Conservation (phyloP, 2,797 vertebrate species). For the Mareca penelope region DNA sequence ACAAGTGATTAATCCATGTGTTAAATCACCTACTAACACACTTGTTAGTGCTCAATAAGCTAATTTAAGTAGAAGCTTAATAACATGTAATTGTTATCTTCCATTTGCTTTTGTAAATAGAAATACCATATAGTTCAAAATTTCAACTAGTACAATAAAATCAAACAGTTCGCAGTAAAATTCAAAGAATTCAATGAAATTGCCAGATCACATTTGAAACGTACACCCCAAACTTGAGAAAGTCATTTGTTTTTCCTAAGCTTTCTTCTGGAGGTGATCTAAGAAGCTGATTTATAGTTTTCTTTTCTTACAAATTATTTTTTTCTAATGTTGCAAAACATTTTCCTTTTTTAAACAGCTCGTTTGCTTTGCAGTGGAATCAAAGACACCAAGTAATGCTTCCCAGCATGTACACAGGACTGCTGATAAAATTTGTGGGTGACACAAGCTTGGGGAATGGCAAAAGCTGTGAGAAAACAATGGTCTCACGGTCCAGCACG, state of each 20-base stretch:
- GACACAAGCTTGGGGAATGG: background rate
- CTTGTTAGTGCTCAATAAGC: background rate
- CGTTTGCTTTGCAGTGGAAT: background rate
- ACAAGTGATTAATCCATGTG: background rate
- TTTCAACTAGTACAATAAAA: background rate
- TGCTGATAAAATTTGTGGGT: background rate
- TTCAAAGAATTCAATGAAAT: background rate
- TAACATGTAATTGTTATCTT: background rate
- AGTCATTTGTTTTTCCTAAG: background rate
- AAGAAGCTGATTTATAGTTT: background rate
- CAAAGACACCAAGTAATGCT: background rate
- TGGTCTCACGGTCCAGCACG: background rate
- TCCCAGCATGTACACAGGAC: background rate
- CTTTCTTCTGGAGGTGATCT: background rate
- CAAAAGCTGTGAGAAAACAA: background rate
- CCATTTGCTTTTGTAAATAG: background rate
- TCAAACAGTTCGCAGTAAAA: conserved; percentile 5
- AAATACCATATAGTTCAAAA: background rate
- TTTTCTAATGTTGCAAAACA: background rate
- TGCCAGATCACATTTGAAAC: background rate
- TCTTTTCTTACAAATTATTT: background rate
- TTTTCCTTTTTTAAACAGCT: background rate
- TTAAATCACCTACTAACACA: background rate
- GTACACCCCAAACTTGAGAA: background rate
- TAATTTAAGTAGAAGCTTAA: conserved; percentile 13